Conservation (phyloP, 2,888 invertebrate genomes). For the Beris chalybata region DNA sequence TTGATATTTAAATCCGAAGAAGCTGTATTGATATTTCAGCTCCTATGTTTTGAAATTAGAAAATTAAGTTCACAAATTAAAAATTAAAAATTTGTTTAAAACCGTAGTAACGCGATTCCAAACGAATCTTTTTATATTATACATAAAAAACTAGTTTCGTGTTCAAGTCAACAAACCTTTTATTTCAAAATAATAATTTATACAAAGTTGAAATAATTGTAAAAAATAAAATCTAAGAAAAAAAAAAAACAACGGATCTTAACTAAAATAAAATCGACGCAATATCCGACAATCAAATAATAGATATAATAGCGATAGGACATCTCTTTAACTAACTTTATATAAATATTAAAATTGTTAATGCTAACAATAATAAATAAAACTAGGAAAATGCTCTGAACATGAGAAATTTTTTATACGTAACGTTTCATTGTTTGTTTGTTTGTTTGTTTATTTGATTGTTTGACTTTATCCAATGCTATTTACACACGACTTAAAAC, state of each 20-base stretch:
- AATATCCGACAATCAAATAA: background rate
- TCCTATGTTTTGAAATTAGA: no score
- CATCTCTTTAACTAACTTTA: no score
- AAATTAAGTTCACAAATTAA: no score
- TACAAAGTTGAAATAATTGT: slow-evolving; percentile 10
- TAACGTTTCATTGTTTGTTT: no score
- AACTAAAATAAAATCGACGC: background rate
- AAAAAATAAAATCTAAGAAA: slow-evolving; percentile 20
- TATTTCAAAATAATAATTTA: slow-evolving; percentile 21
- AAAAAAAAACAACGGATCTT: no score
- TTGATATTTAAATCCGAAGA: no score
- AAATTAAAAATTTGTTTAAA: no score
- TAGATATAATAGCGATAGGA: background rate
- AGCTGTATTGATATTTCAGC: no score
- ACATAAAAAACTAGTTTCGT: background rate
- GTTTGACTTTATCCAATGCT: slow-evolving; percentile 18
- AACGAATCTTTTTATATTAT: background rate
- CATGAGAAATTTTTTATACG: no score
- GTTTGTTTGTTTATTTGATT: no score
- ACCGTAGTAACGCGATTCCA: background rate
- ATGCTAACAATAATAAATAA: background rate
- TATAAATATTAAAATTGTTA: no score
- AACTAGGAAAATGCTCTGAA: background rate
- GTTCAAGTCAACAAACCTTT: slow-evolving; percentile 17
- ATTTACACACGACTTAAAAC: slow-evolving; percentile 36